A percentile compares a stretch with the other conserved stretches of the same genome.
These are phyloP conservation scores for Allobates femoralis DNA, from an alignment of 2,797 vertebrate genomes.

Conservation along the genomic window DNA sequence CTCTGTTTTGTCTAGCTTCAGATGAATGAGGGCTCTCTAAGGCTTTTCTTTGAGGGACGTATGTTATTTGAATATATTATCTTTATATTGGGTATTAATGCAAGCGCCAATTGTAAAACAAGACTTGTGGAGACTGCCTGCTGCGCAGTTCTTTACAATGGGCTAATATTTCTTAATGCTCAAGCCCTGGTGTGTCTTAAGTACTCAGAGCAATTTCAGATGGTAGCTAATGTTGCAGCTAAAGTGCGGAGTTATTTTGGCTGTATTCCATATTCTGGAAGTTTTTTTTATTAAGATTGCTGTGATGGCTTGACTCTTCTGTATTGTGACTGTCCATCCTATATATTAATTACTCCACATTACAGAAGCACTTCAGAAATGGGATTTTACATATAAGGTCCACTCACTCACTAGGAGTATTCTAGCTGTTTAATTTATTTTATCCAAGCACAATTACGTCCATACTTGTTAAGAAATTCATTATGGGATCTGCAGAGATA, in stretches of 20 bases:
- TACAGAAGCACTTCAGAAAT: too few relatives aligned
- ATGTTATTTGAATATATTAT: slow-evolving; percentile 55
- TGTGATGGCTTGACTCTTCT: not conserved
- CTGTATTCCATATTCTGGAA: slow-evolving; percentile 41
- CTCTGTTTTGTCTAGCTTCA: slow-evolving; percentile 30
- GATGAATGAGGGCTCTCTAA: slow-evolving; percentile 45
- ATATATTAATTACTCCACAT: not conserved
- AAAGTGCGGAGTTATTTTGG: slow-evolving; percentile 45
- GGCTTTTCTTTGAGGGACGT: slow-evolving; percentile 42
- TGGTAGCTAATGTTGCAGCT: slow-evolving; percentile 48
- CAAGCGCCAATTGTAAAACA: slow-evolving; percentile 48
- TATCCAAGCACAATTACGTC: too few relatives aligned
- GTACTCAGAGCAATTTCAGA: slow-evolving; percentile 46
- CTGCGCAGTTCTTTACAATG: slow-evolving; percentile 23
- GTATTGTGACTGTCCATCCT: not conserved
- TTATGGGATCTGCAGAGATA: too few relatives aligned
- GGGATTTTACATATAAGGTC: too few relatives aligned
- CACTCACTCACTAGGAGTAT: too few relatives aligned
- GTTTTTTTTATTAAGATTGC: slow-evolving; percentile 11
- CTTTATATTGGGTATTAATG: slow-evolving; percentile 53
- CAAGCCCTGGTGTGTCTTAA: slow-evolving; percentile 56
- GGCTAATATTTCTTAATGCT: slow-evolving; percentile 56
- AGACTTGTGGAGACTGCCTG: slow-evolving; percentile 46
- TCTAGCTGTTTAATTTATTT: too few relatives aligned
- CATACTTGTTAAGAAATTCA: too few relatives aligned